Conservation (phyloP, 2,797 vertebrate genomes). For the Rallus crepitans region DNA sequence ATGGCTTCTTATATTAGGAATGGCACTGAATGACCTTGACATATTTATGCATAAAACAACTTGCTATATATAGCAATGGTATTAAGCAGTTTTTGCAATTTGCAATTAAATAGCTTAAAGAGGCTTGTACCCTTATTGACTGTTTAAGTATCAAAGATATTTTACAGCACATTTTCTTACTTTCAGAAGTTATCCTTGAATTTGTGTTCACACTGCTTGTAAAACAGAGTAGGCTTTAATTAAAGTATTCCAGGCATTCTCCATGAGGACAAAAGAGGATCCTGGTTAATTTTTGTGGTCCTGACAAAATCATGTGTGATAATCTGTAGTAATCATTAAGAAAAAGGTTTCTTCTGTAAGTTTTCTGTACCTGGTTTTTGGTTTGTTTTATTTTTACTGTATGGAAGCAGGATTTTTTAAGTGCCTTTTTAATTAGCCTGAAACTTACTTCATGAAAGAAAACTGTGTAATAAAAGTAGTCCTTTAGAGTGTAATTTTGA, state of each 20-base stretch:
- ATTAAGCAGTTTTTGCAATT: slow-evolving; percentile 36
- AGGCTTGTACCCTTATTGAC: not conserved
- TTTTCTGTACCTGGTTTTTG: not conserved
- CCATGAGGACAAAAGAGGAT: fast-evolving
- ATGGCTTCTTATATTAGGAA: slow-evolving; percentile 13
- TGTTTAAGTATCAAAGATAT: not conserved
- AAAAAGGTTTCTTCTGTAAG: not conserved
- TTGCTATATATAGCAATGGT: slow-evolving; percentile 1
- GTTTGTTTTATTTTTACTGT: too few species aligned
- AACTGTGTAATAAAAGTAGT: not conserved
- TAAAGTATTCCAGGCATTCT: not conserved
- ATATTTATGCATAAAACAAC: slow-evolving; percentile 37
- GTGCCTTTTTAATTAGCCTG: not conserved
- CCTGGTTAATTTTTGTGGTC: not conserved
- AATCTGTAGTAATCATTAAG: not conserved
- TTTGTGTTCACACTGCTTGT: not conserved
- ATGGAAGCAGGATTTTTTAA: not conserved
- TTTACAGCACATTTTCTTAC: not conserved
- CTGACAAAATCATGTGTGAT: not conserved
- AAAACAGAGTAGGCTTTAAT: not conserved
- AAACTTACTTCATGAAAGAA: not conserved
- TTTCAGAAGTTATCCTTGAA: not conserved
- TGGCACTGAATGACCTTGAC: slow-evolving; percentile 42
- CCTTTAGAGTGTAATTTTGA: not conserved
- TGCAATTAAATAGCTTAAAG: slow-evolving; percentile 42